Conservation (phyloP, 64 coral and sea anemone genomes). For the Cladopsammia gracilis region DNA sequence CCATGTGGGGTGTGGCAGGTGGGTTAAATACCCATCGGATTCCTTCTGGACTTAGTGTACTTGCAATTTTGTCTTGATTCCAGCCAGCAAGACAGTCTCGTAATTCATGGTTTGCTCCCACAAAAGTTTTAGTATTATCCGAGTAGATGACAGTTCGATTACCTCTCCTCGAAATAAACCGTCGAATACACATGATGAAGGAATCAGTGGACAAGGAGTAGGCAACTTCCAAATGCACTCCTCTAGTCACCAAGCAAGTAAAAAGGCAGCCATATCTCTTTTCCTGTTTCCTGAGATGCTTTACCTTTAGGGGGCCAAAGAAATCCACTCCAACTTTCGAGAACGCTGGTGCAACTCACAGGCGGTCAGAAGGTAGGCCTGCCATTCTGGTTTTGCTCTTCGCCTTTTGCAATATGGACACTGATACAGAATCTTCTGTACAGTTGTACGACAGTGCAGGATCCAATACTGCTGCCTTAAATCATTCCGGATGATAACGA, state of each 20-base stretch:
- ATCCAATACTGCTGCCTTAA: slow-evolving; percentile 40
- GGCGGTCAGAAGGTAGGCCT: not conserved
- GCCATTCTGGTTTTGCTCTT: slow-evolving; percentile 8
- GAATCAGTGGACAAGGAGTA: too few species aligned
- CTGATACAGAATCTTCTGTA: not conserved
- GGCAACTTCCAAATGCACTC: too few species aligned
- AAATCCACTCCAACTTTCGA: not conserved
- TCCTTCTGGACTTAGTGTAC: not conserved
- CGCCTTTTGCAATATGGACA: not conserved
- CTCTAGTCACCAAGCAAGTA: not conserved
- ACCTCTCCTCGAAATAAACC: too few species aligned
- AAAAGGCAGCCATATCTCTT: slow-evolving; percentile 9
- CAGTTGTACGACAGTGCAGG: not conserved
- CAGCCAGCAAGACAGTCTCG: not conserved
- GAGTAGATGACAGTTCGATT: too few species aligned
- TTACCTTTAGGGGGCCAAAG: not conserved
- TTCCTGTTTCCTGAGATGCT: not conserved
- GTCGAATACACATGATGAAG: too few species aligned
- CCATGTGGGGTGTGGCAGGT: not conserved
- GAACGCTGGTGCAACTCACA: not conserved
- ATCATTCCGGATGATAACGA: slow-evolving; percentile 18
- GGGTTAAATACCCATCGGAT: not conserved
- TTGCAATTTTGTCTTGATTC: not conserved
- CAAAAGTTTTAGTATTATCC: too few species aligned
- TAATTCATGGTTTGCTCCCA: too few species aligned